Base-by-base conservation (phyloP, 2,888 invertebrate species). In the Phragmatobia fuliginosa region DNA sequence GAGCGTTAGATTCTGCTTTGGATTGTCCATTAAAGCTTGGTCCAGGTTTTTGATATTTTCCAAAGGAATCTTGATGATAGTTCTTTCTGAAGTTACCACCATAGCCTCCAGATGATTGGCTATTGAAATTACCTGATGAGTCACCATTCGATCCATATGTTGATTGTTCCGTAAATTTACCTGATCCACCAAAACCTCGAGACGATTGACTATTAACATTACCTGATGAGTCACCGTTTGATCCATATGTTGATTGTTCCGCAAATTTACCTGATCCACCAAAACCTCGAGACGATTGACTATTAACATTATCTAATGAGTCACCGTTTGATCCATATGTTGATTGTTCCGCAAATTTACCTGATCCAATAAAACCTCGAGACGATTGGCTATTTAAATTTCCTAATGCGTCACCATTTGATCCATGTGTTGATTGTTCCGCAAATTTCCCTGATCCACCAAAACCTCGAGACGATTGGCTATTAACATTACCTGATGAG, bases 1-100 rank as follows among this genome's bases (percentile, higher is more conserved):
- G 59, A 18, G 56, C 59, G 62, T 66, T 66, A 0, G 74, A 72
- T 1, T 69, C 66, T 31, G 74, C 49, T 32, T 70, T 56, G 1
- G 67, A 71, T 28, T 62, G 66, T 31, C 69, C 66, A 61, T 66
- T 73, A 36, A 71, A 32, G 25, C 63, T 69, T 1, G 72, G 67
- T 38, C 74, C 72, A 56, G 64, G 28, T 18, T 56, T 65, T 16
- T 56, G 64, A 3, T 28, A 36, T 18, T 56, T 36, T 56, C 36
- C n/a, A 25, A 33, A 56, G 16, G 64, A 36, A 6, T 56, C 36
- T 1, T 33, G 52, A 2, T 52, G 25, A 36, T 64, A 16, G 25
- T 21, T 36, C 1, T 36, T 21, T 56, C 38, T 56, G 25, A 56
- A 28, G 18, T 6, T 18, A 65, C 28, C 56, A 11, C 38, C 56